phyloP scores from a whole-genome alignment of 2,113 vertebrate species.

The Axis porcinus region DNA sequence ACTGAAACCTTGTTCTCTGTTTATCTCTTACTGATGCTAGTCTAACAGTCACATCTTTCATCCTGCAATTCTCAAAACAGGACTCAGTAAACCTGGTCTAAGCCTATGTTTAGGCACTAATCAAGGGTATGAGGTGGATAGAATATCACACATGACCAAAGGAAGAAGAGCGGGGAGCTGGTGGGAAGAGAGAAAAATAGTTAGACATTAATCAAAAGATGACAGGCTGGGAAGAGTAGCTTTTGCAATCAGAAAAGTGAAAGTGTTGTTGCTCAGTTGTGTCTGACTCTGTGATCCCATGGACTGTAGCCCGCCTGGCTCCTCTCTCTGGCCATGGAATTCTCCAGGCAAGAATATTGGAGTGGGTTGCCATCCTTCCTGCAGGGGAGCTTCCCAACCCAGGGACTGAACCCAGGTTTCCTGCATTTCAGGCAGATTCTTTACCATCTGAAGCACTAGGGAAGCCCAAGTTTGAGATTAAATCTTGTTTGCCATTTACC shows the following conservation, averaged over 20 bases:
- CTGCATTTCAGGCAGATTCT: neutral
- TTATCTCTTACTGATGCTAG: neutral
- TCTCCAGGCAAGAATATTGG: neutral
- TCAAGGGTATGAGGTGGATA: neutral
- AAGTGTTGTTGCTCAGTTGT: neutral
- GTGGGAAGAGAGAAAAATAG: neutral
- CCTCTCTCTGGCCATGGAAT: neutral
- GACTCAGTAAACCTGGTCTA: neutral
- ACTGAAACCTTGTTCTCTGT: neutral
- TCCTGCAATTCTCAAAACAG: neutral
- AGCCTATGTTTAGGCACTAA: neutral
- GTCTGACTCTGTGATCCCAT: neutral
- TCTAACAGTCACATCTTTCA: neutral
- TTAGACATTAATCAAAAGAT: neutral
- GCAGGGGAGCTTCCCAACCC: neutral
- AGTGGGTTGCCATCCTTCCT: neutral
- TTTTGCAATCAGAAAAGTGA: neutral
- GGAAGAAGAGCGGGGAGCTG: neutral
- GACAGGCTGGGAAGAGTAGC: too few relatives aligned
- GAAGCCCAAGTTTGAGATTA: neutral
- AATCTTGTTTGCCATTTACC: neutral
- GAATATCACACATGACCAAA: neutral
- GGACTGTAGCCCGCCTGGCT: neutral
- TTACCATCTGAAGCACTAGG: neutral
- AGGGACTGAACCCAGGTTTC: neutral